A percentile compares a stretch with the other conserved stretches of the same genome.
These are phyloP conservation scores for Myotis daubentonii DNA, from an alignment of 2,797 vertebrate genomes.

Conservation along the genomic window DNA sequence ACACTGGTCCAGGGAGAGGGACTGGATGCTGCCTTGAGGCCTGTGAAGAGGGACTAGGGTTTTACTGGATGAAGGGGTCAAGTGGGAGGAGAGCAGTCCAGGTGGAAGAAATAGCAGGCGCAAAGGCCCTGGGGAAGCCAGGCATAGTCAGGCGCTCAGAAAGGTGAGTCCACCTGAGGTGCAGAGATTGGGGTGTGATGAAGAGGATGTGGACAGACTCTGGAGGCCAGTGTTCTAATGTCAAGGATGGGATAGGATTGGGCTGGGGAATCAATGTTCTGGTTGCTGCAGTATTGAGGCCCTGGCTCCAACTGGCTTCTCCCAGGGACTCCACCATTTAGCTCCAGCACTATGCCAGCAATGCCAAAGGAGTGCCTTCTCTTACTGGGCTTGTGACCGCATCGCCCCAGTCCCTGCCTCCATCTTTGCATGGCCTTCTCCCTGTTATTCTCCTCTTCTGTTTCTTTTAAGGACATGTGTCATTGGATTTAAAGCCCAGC, in stretches of 20 bases:
- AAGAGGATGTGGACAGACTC: not conserved
- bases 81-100: not conserved
- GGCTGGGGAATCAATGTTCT: not conserved
- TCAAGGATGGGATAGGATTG: not conserved
- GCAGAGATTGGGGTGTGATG: not conserved
- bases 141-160: not conserved
- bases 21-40: not conserved
- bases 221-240: not conserved
- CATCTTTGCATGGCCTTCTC: fast-evolving
- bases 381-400: too few species aligned
- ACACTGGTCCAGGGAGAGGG: not conserved
- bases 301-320: not conserved
- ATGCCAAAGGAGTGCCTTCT: not conserved
- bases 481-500: not conserved
- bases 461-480: not conserved
- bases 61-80: not conserved
- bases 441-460: not conserved
- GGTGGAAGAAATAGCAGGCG: not conserved
- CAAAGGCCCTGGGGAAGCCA: not conserved
- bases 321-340: not conserved
- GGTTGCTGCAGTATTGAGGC: not conserved
- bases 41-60: not conserved
- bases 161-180: not conserved
- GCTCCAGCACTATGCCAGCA: not conserved
- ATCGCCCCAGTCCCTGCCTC: not conserved